phyloP scores from a whole-genome alignment of 2,113 vertebrate genomes.

The Dermatemys mawii region DNA sequence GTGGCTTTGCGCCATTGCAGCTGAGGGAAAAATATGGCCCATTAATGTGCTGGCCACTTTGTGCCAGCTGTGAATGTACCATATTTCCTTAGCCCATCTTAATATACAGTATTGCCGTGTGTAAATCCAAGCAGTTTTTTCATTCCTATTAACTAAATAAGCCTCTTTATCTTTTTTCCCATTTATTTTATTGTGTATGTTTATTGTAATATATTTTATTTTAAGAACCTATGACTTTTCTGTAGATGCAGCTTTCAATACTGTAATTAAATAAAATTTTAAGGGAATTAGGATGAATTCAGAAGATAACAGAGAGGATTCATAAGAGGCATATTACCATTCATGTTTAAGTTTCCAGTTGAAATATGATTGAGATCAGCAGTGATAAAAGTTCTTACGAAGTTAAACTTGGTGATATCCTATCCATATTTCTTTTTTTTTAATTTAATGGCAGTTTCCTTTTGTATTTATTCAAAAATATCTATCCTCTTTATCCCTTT shows the following conservation, averaged over 20 bases:
- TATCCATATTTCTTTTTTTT: constrained; percentile 49
- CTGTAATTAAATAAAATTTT: constrained; percentile 7
- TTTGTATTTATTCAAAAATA: neutral
- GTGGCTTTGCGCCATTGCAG: neutral
- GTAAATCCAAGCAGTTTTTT: neutral
- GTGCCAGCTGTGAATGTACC: neutral
- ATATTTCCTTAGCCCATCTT: neutral
- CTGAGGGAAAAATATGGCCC: neutral
- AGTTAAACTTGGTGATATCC: constrained; percentile 30
- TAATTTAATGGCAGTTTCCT: neutral
- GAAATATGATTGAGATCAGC: constrained; percentile 22
- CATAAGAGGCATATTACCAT: constrained; percentile 33
- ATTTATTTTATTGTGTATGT: neutral
- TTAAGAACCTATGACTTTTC: neutral
- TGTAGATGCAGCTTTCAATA: neutral
- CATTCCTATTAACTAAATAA: neutral
- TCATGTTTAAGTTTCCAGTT: constrained; percentile 60
- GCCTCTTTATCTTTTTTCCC: neutral
- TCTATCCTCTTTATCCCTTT: neutral
- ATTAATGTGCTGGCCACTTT: neutral
- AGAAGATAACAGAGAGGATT: neutral
- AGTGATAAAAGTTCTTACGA: constrained; percentile 46
- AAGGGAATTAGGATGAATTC: neutral
- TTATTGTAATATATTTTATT: neutral
- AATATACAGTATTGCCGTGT: neutral